A percentile compares a stretch with the other conserved stretches of the same genome.
Conservation (phyloP, 2,113 vertebrate species). For the Porphyrio hochstetteri region DNA sequence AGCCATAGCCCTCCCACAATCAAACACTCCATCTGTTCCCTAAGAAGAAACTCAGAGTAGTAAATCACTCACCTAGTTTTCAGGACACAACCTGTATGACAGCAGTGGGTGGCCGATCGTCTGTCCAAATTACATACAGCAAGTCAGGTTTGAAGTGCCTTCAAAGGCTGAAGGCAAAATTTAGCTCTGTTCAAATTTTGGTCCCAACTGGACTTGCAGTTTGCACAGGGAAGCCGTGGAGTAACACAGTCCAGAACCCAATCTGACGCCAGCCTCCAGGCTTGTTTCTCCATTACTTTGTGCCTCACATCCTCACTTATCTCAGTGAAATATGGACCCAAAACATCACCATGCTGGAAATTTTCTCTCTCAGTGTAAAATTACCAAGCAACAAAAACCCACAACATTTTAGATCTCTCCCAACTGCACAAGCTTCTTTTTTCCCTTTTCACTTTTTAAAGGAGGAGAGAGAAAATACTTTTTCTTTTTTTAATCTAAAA, state of each 20-base stretch:
- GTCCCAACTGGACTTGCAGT: neutral
- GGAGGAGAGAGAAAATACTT: neutral
- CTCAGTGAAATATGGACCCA: neutral
- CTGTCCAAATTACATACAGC: neutral
- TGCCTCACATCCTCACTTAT: neutral
- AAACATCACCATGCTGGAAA: neutral
- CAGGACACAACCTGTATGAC: neutral
- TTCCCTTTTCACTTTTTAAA: neutral
- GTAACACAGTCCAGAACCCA: rapidly evolving
- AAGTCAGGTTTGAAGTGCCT: neutral
- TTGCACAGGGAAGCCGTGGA: rapidly evolving
- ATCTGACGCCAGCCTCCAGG: neutral
- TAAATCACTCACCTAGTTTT: neutral
- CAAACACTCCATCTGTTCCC: neutral
- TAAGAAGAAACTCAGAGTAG: neutral
- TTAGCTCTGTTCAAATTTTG: neutral
- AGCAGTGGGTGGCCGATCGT: neutral
- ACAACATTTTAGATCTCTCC: neutral
- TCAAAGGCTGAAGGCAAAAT: neutral
- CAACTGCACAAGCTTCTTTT: neutral
- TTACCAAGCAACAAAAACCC: neutral
- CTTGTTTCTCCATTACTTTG: neutral
- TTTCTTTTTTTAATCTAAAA: neutral
- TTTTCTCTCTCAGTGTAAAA: neutral
- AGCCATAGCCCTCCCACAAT: rapidly evolving